Base-by-base conservation (phyloP, 2,797 vertebrate species). In the Tragopan temminckii region DNA sequence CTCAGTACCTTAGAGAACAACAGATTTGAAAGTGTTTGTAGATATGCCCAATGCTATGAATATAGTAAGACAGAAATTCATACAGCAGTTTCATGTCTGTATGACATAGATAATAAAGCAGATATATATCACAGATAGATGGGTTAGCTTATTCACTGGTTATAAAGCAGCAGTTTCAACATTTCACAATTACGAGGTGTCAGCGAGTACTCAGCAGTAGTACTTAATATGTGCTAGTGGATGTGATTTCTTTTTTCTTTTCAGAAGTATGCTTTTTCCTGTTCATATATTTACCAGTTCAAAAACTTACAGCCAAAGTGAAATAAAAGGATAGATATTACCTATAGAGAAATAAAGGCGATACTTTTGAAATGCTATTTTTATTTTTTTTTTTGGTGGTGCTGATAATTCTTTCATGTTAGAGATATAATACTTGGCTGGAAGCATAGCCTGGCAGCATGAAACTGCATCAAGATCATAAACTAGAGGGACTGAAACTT, bases 21-120 rank as follows among this genome's bases (percentile, higher is more conserved):
- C 66, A 94, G 86, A 33, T 76, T 75, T 95, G 80, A 92, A 97
- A 96, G 72, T 35, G 43, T 80, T 92, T 87, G 48, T 48, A 96
- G 80, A 82, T 86, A 52, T 4, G 8, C 33, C 33, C 33, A 40
- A 35, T 50, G 14, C 16, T 33, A 46, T 52, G 53, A 82, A 61
- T 6, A 85, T 31, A 85, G 23, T 59, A 80, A 87, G 77, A 92
- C 36, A 42, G 50, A 69, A 85, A 89, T 78, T 42, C 53, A 53
- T 76, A 21, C 5, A 40, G 13, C 17, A 53, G 29, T 71, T 93
- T 62, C 68, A 20, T 66, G 23, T 61, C 62, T 76, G 31, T 66
- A 29, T 1, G 2, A 68, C 55, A 62, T 1, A 78, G 5, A 2
- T 31, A 85, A 3, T 27, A 46, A 11, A 66, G 20, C 7, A 82